phyloP scores from a whole-genome alignment of 92 coral and sea anemone genomes.

The Plumapathes pennacea region DNA sequence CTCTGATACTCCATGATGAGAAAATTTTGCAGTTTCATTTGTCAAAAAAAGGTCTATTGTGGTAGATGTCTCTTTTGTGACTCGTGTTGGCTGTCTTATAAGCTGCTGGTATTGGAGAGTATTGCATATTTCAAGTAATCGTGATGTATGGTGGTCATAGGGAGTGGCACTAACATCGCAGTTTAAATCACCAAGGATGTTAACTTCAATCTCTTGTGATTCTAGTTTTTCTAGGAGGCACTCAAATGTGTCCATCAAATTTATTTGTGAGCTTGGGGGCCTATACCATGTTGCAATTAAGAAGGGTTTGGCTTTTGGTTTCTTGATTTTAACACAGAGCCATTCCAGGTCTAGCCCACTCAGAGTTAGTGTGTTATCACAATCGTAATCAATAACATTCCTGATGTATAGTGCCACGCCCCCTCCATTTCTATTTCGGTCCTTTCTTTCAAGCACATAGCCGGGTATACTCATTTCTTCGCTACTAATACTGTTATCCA shows the following conservation, averaged over 20 bases:
- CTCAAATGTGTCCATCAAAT: slow-evolving; percentile 6
- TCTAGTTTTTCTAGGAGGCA: slow-evolving; percentile 9
- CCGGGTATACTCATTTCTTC: no score
- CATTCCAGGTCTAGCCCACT: slow-evolving; percentile 10
- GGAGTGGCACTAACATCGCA: slow-evolving; percentile 21
- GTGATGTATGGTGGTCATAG: slow-evolving; percentile 10
- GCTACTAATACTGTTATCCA: background rate
- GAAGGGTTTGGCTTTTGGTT: slow-evolving; percentile 20
- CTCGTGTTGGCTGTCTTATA: slow-evolving; percentile 29
- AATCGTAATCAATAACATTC: background rate
- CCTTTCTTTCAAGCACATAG: background rate
- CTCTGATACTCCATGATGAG: slow-evolving; percentile 4
- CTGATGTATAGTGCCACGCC: background rate
- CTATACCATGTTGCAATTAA: slow-evolving; percentile 5
- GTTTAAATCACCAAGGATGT: slow-evolving; percentile 26
- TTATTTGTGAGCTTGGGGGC: slow-evolving; percentile 6
- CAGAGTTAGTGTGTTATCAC: no score
- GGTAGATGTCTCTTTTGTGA: slow-evolving; percentile 17
- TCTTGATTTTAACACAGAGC: slow-evolving; percentile 9
- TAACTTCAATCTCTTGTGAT: slow-evolving; percentile 22
- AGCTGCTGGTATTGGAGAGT: slow-evolving; percentile 15
- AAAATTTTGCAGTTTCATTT: slow-evolving; percentile 20
- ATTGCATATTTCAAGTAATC: slow-evolving; percentile 12
- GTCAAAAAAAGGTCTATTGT: slow-evolving; percentile 40
- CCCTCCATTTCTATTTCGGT: background rate